Evolutionary conservation across 2,888 invertebrate species (phyloP).

Genomic region (Pherbina coryleti): DNA sequence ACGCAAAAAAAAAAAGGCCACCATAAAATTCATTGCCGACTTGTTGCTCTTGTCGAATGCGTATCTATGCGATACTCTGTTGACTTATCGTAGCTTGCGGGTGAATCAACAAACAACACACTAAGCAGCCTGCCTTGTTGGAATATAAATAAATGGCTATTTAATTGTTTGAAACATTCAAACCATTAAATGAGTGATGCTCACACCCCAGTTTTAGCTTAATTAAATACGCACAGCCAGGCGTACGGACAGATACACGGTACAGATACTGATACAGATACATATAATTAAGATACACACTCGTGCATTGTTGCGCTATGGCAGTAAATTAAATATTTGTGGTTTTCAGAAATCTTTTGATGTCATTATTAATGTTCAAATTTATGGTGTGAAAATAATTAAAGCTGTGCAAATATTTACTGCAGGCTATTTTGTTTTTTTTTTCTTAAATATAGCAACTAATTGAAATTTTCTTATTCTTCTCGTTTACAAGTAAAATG

Average conservation of each 20-base stretch:
- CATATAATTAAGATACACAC: conserved; percentile 51
- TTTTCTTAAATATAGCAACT: neutral
- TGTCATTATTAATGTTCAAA: conserved; percentile 46
- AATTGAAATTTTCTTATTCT: too few species aligned
- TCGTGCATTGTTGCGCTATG: conserved; percentile 46
- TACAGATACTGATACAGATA: conserved; percentile 19
- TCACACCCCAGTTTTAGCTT: conserved; percentile 26
- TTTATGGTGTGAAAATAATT: conserved; percentile 37
- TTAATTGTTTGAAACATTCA: conserved; percentile 56
- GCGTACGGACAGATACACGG: neutral
- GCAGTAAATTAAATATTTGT: conserved; percentile 39
- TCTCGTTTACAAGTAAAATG: too few species aligned
- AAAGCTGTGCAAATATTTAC: conserved; percentile 33
- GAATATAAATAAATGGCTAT: conserved; percentile 61
- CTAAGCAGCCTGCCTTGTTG: conserved; percentile 19
- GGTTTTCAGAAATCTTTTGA: conserved; percentile 47
- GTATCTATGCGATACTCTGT: conserved; percentile 30
- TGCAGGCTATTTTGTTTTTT: neutral
- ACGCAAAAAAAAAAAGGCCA: neutral
- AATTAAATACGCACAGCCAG: conserved; percentile 37
- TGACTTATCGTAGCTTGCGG: conserved; percentile 38
- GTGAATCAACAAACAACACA: conserved; percentile 29
- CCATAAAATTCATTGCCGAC: neutral
- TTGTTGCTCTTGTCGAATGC: conserved; percentile 30
- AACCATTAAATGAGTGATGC: conserved; percentile 24